Percentiles rank a stretch among this genome's conserved stretches.
Conservation (phyloP, 1,140 invertebrate species). For the Drosophila busckii region DNA sequence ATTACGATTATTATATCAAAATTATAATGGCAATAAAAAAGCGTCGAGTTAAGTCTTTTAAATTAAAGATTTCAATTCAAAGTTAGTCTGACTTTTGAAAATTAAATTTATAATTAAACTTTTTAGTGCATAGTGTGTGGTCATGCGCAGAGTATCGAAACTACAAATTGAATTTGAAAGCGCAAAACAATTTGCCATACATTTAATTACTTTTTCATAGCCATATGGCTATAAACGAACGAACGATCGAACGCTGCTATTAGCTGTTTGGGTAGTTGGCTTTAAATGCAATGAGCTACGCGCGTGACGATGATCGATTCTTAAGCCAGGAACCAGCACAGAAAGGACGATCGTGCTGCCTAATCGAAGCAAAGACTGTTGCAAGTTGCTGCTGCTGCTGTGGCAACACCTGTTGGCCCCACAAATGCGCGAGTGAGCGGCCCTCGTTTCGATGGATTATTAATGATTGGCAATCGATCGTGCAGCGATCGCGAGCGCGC, state of each 20-base stretch:
- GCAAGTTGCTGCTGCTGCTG: background rate
- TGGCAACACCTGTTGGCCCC: conserved; percentile 59
- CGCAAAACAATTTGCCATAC: conserved; percentile 38
- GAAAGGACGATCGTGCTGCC: conserved; percentile 35
- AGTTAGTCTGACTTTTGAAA: too few relatives aligned
- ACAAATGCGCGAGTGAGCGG: conserved; percentile 18
- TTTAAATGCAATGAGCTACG: conserved; percentile 28
- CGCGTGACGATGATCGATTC: conserved; percentile 72
- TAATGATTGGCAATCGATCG: conserved; percentile 77
- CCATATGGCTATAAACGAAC: too few relatives aligned
- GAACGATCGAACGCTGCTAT: conserved; percentile 65
- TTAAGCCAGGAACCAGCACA: conserved; percentile 20
- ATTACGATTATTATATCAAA: too few relatives aligned
- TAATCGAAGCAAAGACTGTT: too few relatives aligned
- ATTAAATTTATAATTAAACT: too few relatives aligned
- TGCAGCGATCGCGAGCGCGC: conserved; percentile 47
- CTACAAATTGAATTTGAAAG: too few relatives aligned
- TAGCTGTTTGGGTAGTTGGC: conserved; percentile 70
- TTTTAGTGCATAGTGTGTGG: too few relatives aligned
- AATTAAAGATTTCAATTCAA: too few relatives aligned
- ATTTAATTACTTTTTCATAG: conserved; percentile 64
- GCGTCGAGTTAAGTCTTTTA: too few relatives aligned
- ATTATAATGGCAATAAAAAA: too few relatives aligned
- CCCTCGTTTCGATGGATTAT: conserved; percentile 66
- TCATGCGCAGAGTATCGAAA: too few relatives aligned